These are phyloP conservation scores for Lycia hirtaria DNA, from an alignment of 2,888 invertebrate genomes.

Conservation along the genomic window DNA sequence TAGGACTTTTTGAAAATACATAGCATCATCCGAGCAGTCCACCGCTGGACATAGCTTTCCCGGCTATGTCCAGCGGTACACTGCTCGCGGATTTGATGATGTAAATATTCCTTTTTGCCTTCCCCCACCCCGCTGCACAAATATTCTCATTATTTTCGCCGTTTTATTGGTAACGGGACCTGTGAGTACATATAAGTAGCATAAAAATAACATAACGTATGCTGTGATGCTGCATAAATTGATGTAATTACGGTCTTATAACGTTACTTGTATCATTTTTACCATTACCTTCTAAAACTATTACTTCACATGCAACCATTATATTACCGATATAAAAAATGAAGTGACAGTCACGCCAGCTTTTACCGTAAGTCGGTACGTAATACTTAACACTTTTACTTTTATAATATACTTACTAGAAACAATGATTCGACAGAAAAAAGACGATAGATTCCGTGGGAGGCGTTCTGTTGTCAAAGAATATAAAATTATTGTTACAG, in stretches of 20 bases:
- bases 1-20: too few relatives aligned
- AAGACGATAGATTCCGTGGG: conserved; percentile 17
- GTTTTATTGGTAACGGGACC: too few relatives aligned
- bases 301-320: conserved; percentile 25
- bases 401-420: conserved; percentile 58
- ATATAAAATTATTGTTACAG: conserved; percentile 6
- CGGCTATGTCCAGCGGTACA: too few relatives aligned
- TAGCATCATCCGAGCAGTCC: too few relatives aligned
- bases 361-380: conserved; percentile 43
- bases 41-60: too few relatives aligned
- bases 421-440: conserved; percentile 69
- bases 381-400: conserved; percentile 69
- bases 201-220: not conserved
- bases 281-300: conserved; percentile 24
- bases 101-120: too few relatives aligned
- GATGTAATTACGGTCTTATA: conserved; percentile 18
- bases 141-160: too few relatives aligned
- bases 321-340: conserved; percentile 22
- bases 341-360: conserved; percentile 26
- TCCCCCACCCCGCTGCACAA: too few relatives aligned
- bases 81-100: too few relatives aligned
- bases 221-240: conserved; percentile 10
- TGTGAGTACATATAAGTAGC: too few relatives aligned
- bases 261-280: conserved; percentile 14
- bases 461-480: conserved; percentile 33